These are phyloP conservation scores for Helicoverpa zea DNA, from an alignment of 1,140 invertebrate species.

Conservation along the genomic window DNA sequence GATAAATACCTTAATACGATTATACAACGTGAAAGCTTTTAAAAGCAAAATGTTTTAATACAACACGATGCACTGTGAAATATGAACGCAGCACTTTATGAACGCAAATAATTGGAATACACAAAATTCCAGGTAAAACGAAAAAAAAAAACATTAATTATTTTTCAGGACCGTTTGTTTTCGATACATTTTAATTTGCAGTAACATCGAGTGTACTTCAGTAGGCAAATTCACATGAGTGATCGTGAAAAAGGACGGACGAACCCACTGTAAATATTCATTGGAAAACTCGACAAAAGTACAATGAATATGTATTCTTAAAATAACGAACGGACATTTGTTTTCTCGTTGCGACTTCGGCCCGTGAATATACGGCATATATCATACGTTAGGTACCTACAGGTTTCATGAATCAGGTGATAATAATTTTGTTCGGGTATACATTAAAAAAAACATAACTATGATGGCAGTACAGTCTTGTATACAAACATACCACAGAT, in stretches of 20 bases:
- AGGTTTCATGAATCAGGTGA: no score
- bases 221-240: constrained; percentile 2
- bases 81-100: not conserved
- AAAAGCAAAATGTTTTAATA: not conserved
- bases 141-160: not conserved
- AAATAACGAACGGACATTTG: constrained; percentile 30
- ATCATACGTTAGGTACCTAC: no score
- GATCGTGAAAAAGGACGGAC: not conserved
- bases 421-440: no score
- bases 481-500: no score
- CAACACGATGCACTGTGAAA: not conserved
- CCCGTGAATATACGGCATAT: not conserved
- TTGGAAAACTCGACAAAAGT: constrained; percentile 14
- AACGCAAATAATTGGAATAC: not conserved
- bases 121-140: not conserved
- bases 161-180: constrained; percentile 16
- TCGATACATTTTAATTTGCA: constrained; percentile 20
- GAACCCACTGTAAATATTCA: constrained; percentile 11
- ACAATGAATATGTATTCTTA: constrained; percentile 25
- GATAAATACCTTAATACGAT: not conserved
- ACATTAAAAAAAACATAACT: no score
- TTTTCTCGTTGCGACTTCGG: constrained; percentile 26
- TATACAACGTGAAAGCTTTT: not conserved
- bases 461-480: no score
- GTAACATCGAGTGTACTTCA: constrained; percentile 16